Base-by-base conservation (phyloP, 1,140 invertebrate genomes). In the Camponotus vicinus region DNA sequence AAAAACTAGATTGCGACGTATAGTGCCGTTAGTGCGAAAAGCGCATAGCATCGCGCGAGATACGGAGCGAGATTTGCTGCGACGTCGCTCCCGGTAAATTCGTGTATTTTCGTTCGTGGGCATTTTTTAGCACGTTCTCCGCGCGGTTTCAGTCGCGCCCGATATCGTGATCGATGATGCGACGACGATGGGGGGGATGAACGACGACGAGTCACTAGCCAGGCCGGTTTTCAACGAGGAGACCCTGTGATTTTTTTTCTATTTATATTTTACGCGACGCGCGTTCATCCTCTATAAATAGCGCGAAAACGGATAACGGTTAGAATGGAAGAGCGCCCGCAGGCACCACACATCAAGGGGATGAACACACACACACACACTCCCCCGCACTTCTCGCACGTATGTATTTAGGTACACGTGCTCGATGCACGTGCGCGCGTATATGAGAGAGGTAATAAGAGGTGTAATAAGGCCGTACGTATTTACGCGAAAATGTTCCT, bases 211-310 rank as follows among this genome's bases (percentile, higher is more conserved):
- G 59, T 59, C 75, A 32, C 9, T 21, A 82, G 52, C 40, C 52
- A 55, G 37, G 49, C 37, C 69, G 66, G 61, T 45, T 71, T 27
- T 52, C n/a, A 55, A 34, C 63, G 32, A 15, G 15, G 42, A 61
- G 37, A 77, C 64, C 27, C 27, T 11, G 70, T 63, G 55, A 77
- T 89, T 86, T 88, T 84, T 52, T 49, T 49, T 89, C 85, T 88
- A 77, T 49, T 49, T 91, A 91, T 91, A 90, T 91, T 91, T 91
- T 63, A 69, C 78, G 15, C 49, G 40, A 64, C 27, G 70, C 11
- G 77, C 49, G 52, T 69, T 89, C 63, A 85, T 84, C 88, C 80
- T 66, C 86, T 86, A 86, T 91, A 91, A 91, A 91, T 91, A 91
- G 88, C 57, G 73, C 52, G 61, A 61, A 52, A 52, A 64, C 75